Evolutionary conservation across 2,113 vertebrate genomes (phyloP), one percentile per base, ranked within the genome.

Genomic region (Eubucco bourcierii): DNA sequence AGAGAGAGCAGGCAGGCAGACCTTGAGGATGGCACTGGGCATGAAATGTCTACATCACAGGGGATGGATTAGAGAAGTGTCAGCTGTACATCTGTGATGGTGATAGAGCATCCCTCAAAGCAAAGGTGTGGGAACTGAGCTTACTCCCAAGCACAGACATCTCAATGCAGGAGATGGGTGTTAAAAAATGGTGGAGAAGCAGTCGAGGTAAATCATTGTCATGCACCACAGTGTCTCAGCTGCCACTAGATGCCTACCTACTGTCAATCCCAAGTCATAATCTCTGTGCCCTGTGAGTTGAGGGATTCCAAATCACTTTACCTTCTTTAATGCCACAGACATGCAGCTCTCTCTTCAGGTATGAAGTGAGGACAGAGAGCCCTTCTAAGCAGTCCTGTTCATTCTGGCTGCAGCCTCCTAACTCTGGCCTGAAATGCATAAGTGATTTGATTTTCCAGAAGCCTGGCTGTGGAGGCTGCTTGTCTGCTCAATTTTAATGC

Each of bases 391-490:
- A 88, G 37, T 53, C 27, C 68, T 46, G 37, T 13, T 53, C 60
- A 11, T 29, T n/a, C 34, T 20, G 64, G 28, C 88, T 41, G 20
- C 11, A 88, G 34, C 33, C 55, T 84, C n/a, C 37, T 52, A 52
- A 39, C 29, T 89, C 80, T 61, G 10, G 25, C 41, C 16, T 44
- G 55, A 89, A 80, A 81, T 70, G 47, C 59, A 2, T 39, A 73
- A 88, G 59, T 73, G 65, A 75, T 91, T 29, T 61, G 53, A 74
- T 82, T 80, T 95, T 93, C 74, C 68, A 87, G 88, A 90, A 78
- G 58, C 59, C 61, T 81, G 63, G 14, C 19, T 68, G 68, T 65
- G 77, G 81, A 72, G 80, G 60, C 55, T 63, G 81, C 72, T 82
- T 82, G 24, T 72, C 67, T 89, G 47, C 47, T 90, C 81, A 87